A percentile compares a stretch with the other conserved stretches of the same genome.
Conservation (phyloP, 2,113 vertebrate genomes). For the Indicator indicator region DNA sequence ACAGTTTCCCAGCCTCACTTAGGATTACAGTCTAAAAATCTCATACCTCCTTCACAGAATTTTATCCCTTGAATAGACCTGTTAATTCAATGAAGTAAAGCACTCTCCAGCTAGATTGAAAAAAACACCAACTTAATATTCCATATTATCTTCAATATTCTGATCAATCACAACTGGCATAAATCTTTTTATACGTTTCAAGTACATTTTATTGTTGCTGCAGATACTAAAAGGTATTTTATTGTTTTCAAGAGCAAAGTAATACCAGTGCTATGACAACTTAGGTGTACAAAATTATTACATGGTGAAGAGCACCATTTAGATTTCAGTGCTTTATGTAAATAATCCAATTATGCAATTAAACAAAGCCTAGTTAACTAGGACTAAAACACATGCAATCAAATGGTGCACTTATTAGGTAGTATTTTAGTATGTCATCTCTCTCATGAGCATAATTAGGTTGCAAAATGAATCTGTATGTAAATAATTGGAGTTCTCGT, state of each 20-base stretch:
- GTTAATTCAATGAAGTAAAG: background rate
- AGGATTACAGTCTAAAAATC: background rate
- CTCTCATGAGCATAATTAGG: conserved; percentile 6
- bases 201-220: background rate
- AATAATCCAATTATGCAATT: conserved; percentile 54
- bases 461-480: conserved; percentile 36
- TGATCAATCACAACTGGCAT: background rate
- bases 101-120: background rate
- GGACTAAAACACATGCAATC: conserved; percentile 41
- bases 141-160: background rate
- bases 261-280: background rate
- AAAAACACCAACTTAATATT: background rate
- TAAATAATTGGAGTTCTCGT: conserved; percentile 3
- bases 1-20: background rate
- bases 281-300: background rate
- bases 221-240: background rate
- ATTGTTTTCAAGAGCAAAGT: background rate
- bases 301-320: background rate
- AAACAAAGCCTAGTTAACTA: conserved; percentile 46
- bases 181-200: background rate
- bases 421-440: background rate
- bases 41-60: background rate
- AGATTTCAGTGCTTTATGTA: conserved; percentile 30
- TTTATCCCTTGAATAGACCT: background rate
- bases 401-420: background rate